A percentile compares a stretch with the other conserved stretches of the same genome.
phyloP scores from a whole-genome alignment of 2,888 invertebrate genomes.

The Acleris laterana region DNA sequence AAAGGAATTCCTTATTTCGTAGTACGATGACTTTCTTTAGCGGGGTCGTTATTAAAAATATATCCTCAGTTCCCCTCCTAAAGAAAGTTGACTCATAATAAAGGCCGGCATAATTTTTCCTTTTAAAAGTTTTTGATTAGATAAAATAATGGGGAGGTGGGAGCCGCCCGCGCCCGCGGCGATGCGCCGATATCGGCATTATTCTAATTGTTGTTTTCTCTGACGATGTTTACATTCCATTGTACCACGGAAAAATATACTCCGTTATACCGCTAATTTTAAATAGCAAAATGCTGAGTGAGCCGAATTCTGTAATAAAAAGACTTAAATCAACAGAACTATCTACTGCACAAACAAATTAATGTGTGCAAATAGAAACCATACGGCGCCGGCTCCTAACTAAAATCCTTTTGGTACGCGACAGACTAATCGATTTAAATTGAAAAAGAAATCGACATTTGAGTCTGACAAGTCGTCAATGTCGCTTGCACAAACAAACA shows the following conservation, averaged over 20 bases:
- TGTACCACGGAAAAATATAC: conserved; percentile 62
- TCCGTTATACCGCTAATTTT: conserved; percentile 50
- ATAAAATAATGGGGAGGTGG: conserved; percentile 83
- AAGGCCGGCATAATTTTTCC: conserved; percentile 85
- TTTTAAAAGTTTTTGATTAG: conserved; percentile 86
- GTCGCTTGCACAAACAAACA: conserved; percentile 50
- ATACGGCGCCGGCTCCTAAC: conserved; percentile 38
- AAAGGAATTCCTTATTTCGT: conserved; percentile 56
- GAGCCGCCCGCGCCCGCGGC: conserved; percentile 72
- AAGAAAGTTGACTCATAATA: conserved; percentile 84
- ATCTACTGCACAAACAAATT: conserved; percentile 45
- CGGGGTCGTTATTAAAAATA: conserved; percentile 82
- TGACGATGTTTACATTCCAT: conserved; percentile 73
- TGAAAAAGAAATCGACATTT: conserved; percentile 73
- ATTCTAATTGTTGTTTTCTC: conserved; percentile 82
- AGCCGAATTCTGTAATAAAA: no score
- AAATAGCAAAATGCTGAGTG: conserved; percentile 16
- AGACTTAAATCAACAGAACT: conserved; percentile 39
- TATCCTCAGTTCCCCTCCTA: conserved; percentile 76
- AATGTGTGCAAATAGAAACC: conserved; percentile 30
- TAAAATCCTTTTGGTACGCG: conserved; percentile 39
- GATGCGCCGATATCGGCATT: conserved; percentile 76
- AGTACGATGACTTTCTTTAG: conserved; percentile 67
- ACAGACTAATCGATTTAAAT: conserved; percentile 72
- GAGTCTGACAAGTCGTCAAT: conserved; percentile 66